Evolutionary conservation across 2,113 vertebrate species (phyloP).

Genomic region (Triplophysa tibetana): DNA sequence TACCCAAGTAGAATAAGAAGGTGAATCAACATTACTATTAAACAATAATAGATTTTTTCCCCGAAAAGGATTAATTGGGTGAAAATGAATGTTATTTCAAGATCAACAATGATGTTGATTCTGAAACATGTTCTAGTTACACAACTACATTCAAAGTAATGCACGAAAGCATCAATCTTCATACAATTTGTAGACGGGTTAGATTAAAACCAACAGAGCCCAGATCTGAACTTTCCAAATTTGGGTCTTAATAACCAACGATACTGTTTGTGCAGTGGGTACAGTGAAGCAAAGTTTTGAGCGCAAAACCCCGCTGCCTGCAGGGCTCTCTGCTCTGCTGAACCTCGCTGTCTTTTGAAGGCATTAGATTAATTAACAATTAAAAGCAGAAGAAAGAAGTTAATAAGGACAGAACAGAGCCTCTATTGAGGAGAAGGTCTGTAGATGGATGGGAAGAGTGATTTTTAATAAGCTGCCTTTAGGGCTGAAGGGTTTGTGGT

Average conservation of each 20-base stretch:
- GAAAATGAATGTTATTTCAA: not conserved
- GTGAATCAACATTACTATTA: not conserved
- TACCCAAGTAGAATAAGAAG: not conserved
- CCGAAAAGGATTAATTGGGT: not conserved
- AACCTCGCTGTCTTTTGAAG: constrained; percentile 77
- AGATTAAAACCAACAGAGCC: constrained; percentile 31
- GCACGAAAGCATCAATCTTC: not conserved
- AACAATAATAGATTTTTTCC: not conserved
- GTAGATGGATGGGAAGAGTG: constrained; percentile 69
- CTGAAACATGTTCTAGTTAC: not conserved
- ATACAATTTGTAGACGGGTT: not conserved
- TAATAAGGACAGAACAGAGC: constrained; percentile 77
- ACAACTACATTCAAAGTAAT: not conserved
- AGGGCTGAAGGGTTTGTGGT: constrained; percentile 62
- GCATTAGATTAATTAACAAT: constrained; percentile 81
- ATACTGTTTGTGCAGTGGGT: constrained; percentile 42
- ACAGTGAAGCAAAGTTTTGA: constrained; percentile 49
- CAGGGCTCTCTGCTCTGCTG: constrained; percentile 72
- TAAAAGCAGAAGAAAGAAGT: constrained; percentile 68
- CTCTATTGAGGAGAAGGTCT: constrained; percentile 70
- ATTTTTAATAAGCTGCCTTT: constrained; percentile 77
- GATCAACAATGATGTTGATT: not conserved
- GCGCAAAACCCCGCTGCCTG: constrained; percentile 62
- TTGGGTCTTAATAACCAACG: constrained; percentile 70
- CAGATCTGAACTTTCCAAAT: constrained; percentile 62